These are phyloP conservation scores for Lontra canadensis DNA, from an alignment of 2,113 vertebrate species.

Conservation along the genomic window DNA sequence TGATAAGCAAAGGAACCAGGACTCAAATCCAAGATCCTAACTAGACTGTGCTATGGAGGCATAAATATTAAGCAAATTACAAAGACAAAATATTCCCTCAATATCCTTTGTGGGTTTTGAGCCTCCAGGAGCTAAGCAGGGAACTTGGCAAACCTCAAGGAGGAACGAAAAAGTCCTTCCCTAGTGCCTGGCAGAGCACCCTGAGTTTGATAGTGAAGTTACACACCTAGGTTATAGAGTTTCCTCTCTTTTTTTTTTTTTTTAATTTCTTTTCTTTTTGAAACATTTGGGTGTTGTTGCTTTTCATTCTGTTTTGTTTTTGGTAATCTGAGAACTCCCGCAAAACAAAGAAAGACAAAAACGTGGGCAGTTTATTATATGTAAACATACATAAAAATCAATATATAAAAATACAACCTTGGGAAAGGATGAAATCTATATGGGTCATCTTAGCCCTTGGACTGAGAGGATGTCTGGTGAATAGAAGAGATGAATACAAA, in stretches of 20 bases:
- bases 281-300: neutral
- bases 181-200: neutral
- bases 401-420: neutral
- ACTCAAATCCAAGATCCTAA: neutral
- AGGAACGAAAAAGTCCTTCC: neutral
- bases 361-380: neutral
- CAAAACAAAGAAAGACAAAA: neutral
- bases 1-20: neutral
- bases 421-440: neutral
- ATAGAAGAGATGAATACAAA: neutral
- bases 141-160: neutral
- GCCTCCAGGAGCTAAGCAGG: neutral
- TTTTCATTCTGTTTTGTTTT: neutral
- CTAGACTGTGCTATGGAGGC: neutral
- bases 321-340: neutral
- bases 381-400: neutral
- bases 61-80: neutral
- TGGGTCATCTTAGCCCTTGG: neutral
- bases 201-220: neutral
- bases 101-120: neutral
- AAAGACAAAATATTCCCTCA: neutral
- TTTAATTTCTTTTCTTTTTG: neutral
- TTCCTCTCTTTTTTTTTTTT: neutral
- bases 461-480: neutral
- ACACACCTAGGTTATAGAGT: neutral